phyloP scores from a whole-genome alignment of 2,113 vertebrate species.

The Lasiurus cinereus region DNA sequence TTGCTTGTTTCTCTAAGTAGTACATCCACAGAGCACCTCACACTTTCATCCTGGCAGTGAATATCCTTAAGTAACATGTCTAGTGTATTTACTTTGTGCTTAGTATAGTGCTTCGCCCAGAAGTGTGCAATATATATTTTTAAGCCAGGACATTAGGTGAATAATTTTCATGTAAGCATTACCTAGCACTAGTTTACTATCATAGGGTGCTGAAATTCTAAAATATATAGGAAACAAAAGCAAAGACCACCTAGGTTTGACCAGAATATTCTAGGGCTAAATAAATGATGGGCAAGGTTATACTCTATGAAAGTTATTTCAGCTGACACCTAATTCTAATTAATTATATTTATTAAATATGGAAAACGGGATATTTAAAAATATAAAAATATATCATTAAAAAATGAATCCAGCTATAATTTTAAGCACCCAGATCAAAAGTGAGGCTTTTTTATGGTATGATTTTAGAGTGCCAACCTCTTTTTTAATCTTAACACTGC shows the following conservation, averaged over 20 bases:
- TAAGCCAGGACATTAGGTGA: slow-evolving; percentile 12
- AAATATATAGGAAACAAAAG: slow-evolving; percentile 9
- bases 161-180: slow-evolving; percentile 12
- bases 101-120: background rate
- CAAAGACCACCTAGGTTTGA: slow-evolving; percentile 14
- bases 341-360: slow-evolving; percentile 42
- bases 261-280: background rate
- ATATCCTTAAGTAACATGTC: background rate
- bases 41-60: background rate
- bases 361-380: slow-evolving; percentile 51
- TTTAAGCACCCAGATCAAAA: slow-evolving; percentile 61
- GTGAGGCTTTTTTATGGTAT: slow-evolving; percentile 1
- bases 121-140: background rate
- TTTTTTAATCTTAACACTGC: slow-evolving; percentile 43
- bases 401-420: slow-evolving; percentile 28
- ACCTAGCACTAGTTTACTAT: background rate
- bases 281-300: background rate
- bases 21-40: background rate
- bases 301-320: background rate
- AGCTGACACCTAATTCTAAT: slow-evolving; percentile 32
- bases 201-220: slow-evolving; percentile 19
- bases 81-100: background rate
- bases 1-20: background rate
- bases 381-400: background rate
- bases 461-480: slow-evolving; percentile 13